Percentiles rank a stretch among this genome's conserved stretches.
Evolutionary conservation across 1,140 invertebrate genomes (phyloP).

Genomic region (Pantala flavescens): DNA sequence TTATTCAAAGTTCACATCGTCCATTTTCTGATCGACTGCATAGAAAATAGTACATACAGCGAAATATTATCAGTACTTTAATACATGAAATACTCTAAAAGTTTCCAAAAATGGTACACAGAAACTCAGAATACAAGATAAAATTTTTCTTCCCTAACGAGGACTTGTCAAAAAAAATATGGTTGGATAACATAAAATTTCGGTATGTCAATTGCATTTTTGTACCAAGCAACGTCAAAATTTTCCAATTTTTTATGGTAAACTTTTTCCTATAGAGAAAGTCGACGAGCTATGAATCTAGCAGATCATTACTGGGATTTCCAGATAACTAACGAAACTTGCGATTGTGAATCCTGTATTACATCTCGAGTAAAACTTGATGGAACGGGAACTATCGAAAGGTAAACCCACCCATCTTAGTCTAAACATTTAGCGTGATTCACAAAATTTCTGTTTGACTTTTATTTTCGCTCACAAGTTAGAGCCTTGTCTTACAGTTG

Average conservation of each 20-base stretch:
- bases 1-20: no score
- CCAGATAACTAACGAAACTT: not conserved
- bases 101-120: not conserved
- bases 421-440: no score
- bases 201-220: not conserved
- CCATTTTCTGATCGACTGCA: no score
- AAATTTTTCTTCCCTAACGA: not conserved
- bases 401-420: no score
- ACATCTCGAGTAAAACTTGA: not conserved
- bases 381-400: not conserved
- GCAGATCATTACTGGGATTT: conserved; percentile 5
- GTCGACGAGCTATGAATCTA: not conserved
- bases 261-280: not conserved
- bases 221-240: not conserved
- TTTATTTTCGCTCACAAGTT: no score
- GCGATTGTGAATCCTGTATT: not conserved
- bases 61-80: no score
- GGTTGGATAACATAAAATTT: not conserved
- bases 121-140: not conserved
- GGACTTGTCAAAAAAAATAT: not conserved
- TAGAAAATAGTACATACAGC: no score
- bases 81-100: not conserved
- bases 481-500: no score
- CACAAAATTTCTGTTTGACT: no score
- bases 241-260: not conserved